Conservation (phyloP, 2,888 invertebrate genomes). For the Eristalis intricaria region DNA sequence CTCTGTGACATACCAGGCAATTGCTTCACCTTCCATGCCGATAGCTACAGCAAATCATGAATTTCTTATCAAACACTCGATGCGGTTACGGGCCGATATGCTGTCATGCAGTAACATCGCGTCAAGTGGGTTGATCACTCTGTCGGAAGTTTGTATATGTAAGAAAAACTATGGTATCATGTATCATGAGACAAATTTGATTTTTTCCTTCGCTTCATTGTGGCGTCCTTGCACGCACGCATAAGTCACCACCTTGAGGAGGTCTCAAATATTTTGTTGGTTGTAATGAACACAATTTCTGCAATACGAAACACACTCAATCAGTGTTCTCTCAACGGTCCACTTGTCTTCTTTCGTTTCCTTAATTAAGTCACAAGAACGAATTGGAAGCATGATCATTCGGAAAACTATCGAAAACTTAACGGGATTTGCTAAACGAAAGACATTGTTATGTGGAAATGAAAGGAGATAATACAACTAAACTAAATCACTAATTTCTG, state of each 20-base stretch:
- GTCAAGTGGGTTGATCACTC: background rate
- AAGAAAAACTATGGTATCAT: background rate
- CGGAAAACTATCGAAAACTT: background rate
- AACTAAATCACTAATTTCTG: constrained; percentile 64
- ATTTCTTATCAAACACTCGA: background rate
- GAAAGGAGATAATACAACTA: background rate
- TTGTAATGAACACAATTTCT: constrained; percentile 61
- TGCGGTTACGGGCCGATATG: no score
- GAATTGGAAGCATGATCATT: background rate
- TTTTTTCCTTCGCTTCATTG: background rate
- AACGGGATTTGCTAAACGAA: background rate
- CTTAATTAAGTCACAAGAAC: constrained; percentile 12
- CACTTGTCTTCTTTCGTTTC: background rate
- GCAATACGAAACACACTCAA: constrained; percentile 34
- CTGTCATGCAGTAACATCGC: background rate
- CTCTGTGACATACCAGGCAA: no score
- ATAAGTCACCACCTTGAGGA: no score
- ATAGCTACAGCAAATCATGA: no score
- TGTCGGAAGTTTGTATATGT: background rate
- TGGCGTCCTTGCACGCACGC: background rate
- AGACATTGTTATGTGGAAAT: background rate
- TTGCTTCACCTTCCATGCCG: no score
- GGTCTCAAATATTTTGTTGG: no score
- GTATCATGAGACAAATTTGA: constrained; percentile 9
- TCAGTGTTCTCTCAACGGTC: background rate